Base-by-base conservation (phyloP, 1,140 invertebrate species). In the Brachionus calyciflorus region DNA sequence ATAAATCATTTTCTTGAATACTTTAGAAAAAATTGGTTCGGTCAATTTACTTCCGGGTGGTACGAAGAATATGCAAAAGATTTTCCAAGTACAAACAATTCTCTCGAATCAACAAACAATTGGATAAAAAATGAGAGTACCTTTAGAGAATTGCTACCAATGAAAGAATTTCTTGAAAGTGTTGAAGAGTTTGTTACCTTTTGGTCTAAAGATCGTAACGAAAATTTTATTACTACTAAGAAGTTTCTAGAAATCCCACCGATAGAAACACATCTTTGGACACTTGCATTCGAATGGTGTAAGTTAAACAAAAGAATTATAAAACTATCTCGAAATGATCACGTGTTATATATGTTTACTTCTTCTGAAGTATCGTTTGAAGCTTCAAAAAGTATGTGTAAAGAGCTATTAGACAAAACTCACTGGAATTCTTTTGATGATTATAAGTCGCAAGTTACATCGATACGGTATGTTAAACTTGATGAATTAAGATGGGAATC, bases 1-100 rank as follows among this genome's bases (percentile, higher is more conserved):
- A 65, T 65, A 10, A 65, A 7, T 41, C 21, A 44, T 7, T 65
- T 65, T 44, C 24, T 65, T 19, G 60, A 44, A 19, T 41, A 65
- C 21, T 65, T 65, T 24, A 26, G 17, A 17, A 19, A 37, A 44
- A 19, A 44, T 24, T 65, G 60, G 60, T 19, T 65, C n/a, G 10
- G 60, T 24, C 37, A 65, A 30, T 41, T 17, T 3, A 63, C 33
- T 41, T 63, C 37, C 12, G 30, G 57, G 5, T 63, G 57, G 57
- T 63, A 63, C 21, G 33, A 63, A 40, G 21, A 12, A 19, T 41
- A 41, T 37, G 28, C 26, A 17, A 12, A 33, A n/a, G 14, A n/a
- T 60, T 33, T 0, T 33, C 55, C 55, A 17, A 33, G 28, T 60
- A 60, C 55, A 12, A 60, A 60, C 17, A 60, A 60, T 60, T 14